Conservation (phyloP, 2,113 vertebrate species). For the Antechinus stuartii region DNA sequence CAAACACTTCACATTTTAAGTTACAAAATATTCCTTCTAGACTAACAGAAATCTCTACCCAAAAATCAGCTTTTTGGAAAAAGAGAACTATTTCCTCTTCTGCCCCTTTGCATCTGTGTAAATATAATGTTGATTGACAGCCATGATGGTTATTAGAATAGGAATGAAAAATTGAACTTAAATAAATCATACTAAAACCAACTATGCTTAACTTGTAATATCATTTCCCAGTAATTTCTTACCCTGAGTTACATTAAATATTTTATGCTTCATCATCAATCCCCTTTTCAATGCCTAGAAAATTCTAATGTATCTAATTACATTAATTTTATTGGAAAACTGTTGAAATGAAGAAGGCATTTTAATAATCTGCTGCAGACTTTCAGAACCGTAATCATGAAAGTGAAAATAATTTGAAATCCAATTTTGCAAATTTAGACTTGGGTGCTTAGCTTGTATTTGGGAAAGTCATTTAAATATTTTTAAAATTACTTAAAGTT, state of each 20-base stretch:
- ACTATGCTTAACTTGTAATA: constrained; percentile 58
- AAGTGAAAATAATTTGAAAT: constrained; percentile 72
- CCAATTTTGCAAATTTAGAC: constrained; percentile 52
- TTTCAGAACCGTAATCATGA: constrained; percentile 61
- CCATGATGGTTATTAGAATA: constrained; percentile 43
- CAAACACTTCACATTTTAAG: not conserved
- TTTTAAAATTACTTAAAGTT: constrained; percentile 33
- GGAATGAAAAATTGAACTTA: constrained; percentile 65
- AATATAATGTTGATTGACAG: constrained; percentile 51
- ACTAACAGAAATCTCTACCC: not conserved
- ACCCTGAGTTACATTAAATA: constrained; percentile 67
- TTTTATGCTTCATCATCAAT: constrained; percentile 66
- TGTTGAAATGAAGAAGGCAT: constrained; percentile 52
- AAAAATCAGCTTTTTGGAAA: not conserved
- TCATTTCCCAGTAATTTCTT: constrained; percentile 64
- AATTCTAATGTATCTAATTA: constrained; percentile 69
- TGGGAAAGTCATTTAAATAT: constrained; percentile 60
- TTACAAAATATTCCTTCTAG: not conserved
- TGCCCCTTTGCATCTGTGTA: constrained; percentile 16
- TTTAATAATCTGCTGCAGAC: constrained; percentile 65
- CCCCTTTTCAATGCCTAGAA: constrained; percentile 64
- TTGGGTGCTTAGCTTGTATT: constrained; percentile 65
- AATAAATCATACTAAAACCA: constrained; percentile 65
- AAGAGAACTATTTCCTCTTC: not conserved
- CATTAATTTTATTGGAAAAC: constrained; percentile 71